Base-by-base conservation (phyloP, 2,113 vertebrate species). In the Excalfactoria chinensis region DNA sequence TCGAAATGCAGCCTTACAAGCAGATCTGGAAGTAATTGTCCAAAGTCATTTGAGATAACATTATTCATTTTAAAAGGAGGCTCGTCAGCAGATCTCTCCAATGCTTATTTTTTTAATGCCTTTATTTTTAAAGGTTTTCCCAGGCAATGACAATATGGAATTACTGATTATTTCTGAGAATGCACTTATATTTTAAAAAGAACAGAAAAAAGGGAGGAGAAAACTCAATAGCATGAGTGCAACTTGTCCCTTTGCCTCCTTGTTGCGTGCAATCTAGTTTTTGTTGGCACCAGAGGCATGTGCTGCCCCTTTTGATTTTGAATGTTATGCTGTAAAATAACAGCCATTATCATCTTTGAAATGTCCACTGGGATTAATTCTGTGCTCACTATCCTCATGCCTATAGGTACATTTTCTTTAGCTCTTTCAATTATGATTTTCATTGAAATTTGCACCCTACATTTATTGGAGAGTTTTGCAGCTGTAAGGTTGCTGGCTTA, bases 51-150 rank as follows among this genome's bases (percentile, higher is more conserved):
- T 73, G 51, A 80, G 56, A 64, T n/a, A 58, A 89, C 85, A 17
- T 70, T 79, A 72, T 28, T 82, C 13, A 75, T 85, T 94, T 85
- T 70, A 85, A 81, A 93, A 80, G 60, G 46, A 88, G 35, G 23
- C 9, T 35, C 62, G 55, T 46, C 68, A 90, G 56, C n/a, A 74
- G 64, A 89, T 59, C 46, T 85, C 66, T 84, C 15, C 46, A 30
- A 21, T 74, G 26, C 84, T 87, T 92, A 84, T 92, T 37, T 37
- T 37, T 37, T 37, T 37, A 69, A 93, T 73, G 26, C 51, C 51
- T 90, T 71, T 51, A 67, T 71, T 71, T 60, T 71, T 76, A 83
- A 88, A 76, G 0, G 0, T 32, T 86, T 77, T 13, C 63, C 9
- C 26, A 21, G 62, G 8, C 21, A 72, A 34, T 72, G 64, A 43